These are phyloP conservation scores for Coluber constrictor DNA, from an alignment of 2,797 vertebrate genomes.

Conservation along the genomic window DNA sequence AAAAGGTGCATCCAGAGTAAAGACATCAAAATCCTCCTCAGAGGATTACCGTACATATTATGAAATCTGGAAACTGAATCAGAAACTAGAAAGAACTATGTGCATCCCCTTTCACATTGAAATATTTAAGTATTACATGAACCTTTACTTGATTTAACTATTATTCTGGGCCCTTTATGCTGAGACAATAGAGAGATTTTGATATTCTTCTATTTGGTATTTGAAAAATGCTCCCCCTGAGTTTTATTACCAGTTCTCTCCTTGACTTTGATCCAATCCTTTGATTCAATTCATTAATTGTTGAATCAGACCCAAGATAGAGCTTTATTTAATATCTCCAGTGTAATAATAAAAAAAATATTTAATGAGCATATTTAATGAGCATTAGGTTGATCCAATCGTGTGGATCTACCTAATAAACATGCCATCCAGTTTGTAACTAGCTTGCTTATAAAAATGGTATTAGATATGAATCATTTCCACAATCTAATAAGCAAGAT, in stretches of 20 bases:
- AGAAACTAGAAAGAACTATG: neutral
- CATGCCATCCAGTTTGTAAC: neutral
- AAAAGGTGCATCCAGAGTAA: neutral
- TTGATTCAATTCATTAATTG: neutral
- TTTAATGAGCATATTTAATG: neutral
- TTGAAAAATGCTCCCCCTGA: neutral
- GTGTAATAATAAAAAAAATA: neutral
- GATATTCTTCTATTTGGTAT: neutral
- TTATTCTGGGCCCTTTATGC: neutral
- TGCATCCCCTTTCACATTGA: neutral
- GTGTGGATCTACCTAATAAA: neutral
- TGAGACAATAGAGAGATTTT: neutral
- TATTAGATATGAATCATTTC: neutral
- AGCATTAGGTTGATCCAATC: neutral
- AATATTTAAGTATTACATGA: neutral
- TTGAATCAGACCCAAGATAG: neutral
- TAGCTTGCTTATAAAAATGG: neutral
- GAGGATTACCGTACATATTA: neutral
- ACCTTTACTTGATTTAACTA: neutral
- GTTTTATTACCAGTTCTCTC: neutral
- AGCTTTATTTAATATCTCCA: neutral
- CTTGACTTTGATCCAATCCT: neutral
- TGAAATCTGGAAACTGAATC: neutral
- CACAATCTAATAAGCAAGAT: neutral
- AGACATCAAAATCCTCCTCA: neutral